Conservation (phyloP, 2,113 vertebrate species). For the Falco punctatus region DNA sequence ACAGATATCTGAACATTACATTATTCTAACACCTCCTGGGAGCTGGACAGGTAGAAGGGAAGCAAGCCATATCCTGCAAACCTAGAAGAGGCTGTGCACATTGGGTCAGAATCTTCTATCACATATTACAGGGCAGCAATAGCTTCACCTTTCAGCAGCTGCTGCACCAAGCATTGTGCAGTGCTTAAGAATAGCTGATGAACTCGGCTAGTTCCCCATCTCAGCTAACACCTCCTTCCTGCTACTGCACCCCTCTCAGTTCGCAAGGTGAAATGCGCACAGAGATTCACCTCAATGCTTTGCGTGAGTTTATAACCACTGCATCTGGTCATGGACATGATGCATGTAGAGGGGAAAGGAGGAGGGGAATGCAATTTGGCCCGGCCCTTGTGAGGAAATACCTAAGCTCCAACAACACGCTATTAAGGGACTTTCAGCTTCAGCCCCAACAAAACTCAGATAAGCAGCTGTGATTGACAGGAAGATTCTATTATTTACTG, state of each 20-base stretch:
- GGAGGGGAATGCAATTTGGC: background rate
- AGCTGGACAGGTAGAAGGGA: background rate
- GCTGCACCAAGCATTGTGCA: background rate
- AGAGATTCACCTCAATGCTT: background rate
- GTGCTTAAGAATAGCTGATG: background rate
- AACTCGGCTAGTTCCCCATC: background rate
- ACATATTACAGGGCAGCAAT: background rate
- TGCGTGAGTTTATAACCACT: background rate
- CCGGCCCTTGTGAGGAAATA: background rate
- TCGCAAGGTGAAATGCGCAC: background rate
- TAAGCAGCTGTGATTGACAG: slow-evolving; percentile 51
- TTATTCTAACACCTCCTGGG: background rate
- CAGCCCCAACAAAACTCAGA: slow-evolving; percentile 8
- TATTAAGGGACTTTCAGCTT: slow-evolving; percentile 38
- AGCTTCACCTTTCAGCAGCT: background rate
- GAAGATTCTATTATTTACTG: slow-evolving; percentile 12
- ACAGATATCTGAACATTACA: background rate
- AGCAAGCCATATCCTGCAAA: background rate
- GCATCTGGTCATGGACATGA: background rate
- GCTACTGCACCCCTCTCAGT: background rate
- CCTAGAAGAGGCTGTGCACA: background rate
- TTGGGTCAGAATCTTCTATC: background rate
- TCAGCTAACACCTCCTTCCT: background rate
- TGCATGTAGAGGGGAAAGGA: background rate
- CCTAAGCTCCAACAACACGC: background rate